A percentile compares a stretch with the other conserved stretches of the same genome.
phyloP scores from a whole-genome alignment of 2,888 invertebrate genomes.

The Microdon myrmicae region DNA sequence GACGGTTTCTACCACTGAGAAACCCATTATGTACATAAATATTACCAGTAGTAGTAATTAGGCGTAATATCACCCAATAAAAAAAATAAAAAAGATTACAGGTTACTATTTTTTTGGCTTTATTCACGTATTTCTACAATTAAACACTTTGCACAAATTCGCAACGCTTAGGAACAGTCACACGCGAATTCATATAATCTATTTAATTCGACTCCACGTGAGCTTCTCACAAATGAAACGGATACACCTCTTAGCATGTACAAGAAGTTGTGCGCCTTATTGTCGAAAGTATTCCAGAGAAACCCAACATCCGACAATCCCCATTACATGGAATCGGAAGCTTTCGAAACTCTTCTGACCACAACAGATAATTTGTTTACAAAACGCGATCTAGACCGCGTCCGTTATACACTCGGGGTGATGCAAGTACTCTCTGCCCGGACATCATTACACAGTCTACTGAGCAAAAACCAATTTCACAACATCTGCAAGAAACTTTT shows the following conservation, averaged over 20 bases:
- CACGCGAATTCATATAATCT: too few species aligned
- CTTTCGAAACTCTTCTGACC: slow-evolving; percentile 57
- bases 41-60: too few species aligned
- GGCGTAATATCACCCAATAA: too few species aligned
- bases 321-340: slow-evolving; percentile 48
- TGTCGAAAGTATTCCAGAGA: slow-evolving; percentile 53
- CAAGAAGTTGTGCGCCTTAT: slow-evolving; percentile 42
- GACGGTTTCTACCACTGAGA: too few species aligned
- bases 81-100: too few species aligned
- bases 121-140: too few species aligned
- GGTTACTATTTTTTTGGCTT: too few species aligned
- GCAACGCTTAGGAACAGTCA: too few species aligned
- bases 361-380: slow-evolving; percentile 57
- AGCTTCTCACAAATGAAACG: too few species aligned
- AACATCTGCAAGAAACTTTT: slow-evolving; percentile 58
- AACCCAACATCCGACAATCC: slow-evolving; percentile 4
- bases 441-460: slow-evolving; percentile 44
- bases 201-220: too few species aligned
- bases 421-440: slow-evolving; percentile 54
- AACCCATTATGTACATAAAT: too few species aligned
- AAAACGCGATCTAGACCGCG: slow-evolving; percentile 59
- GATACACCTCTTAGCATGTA: slow-evolving; percentile 49
- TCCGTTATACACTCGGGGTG: slow-evolving; percentile 59
- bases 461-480: slow-evolving; percentile 41
- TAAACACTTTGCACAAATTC: too few species aligned